phyloP scores from a whole-genome alignment of 2,113 vertebrate genomes.

The Hydrolagus affinis region DNA sequence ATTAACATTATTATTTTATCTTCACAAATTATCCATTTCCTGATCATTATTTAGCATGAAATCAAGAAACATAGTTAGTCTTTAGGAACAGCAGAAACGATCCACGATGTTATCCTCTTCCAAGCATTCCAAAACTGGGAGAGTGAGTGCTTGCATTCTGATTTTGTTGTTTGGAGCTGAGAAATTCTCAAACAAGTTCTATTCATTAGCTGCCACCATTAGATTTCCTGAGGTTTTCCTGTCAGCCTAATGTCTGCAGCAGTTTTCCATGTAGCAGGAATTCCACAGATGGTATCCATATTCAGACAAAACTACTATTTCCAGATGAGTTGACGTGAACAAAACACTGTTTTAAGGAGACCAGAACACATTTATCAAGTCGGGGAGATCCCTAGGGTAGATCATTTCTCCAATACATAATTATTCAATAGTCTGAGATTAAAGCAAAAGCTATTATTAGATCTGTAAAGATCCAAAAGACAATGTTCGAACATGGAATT shows the following conservation, averaged over 20 bases:
- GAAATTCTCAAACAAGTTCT: constrained; percentile 36
- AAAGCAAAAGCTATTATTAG: constrained; percentile 36
- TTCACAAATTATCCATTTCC: neutral
- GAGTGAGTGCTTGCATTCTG: constrained; percentile 8
- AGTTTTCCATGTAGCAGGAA: constrained; percentile 44
- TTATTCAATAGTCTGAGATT: constrained; percentile 38
- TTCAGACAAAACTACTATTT: constrained; percentile 48
- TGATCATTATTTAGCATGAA: neutral
- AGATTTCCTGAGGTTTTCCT: constrained; percentile 41
- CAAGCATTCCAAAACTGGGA: neutral
- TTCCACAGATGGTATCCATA: constrained; percentile 58
- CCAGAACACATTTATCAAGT: constrained; percentile 51
- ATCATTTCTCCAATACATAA: constrained; percentile 44
- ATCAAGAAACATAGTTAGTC: neutral
- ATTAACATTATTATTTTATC: too few species aligned
- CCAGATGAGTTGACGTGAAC: constrained; percentile 57
- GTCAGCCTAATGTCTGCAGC: constrained; percentile 41
- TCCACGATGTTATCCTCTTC: neutral
- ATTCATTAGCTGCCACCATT: constrained; percentile 40
- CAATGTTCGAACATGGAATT: neutral
- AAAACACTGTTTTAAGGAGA: constrained; percentile 48
- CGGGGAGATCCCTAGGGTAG: constrained; percentile 41
- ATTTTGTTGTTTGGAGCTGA: constrained; percentile 18
- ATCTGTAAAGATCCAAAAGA: constrained; percentile 17
- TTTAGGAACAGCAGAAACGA: neutral